Base-by-base conservation (phyloP, 2,113 vertebrate genomes). In the Gymnorhina tibicen region DNA sequence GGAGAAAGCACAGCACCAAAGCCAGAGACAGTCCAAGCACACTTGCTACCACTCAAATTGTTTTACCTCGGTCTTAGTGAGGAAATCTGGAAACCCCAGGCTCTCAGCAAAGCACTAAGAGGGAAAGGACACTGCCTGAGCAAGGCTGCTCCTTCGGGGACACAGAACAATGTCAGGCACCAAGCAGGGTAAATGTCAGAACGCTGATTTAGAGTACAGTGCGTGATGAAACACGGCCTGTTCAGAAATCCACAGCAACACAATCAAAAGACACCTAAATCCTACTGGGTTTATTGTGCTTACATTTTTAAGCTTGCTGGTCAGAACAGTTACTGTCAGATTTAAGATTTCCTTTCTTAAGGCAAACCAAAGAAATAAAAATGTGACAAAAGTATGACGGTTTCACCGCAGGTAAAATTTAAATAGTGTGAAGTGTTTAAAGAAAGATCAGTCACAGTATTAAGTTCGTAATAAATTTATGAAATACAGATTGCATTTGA, bases 1-100 rank as follows among this genome's bases (percentile, higher is more conserved):
- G 47, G 35, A 66, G 52, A 53, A 91, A 78, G 44, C 33, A 47
- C 47, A 88, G 53, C 58, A 68, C 19, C 44, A 53, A 39, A 58
- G 46, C 17, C 18, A 30, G 16, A 26, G 47, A 9, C 39, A 55
- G 23, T 6, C 18, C 59, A n/a, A 47, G 41, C 1, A 1, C 20
- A 6, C 49, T 3, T 69, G 41, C 26, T 46, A 58, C 10, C 50
- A 30, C 46, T 28, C n/a, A 17, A 18, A 50, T 9, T 3, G 12
- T 22, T 79, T 37, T 28, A 47, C 23, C 28, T 13, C 2, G 0
- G 13, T 44, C 64, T 76, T 30, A 44, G 0, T 0, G 5, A 32
- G 22, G 28, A 66, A 58, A 74, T 37, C 18, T 16, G 39, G 27
- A 75, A 78, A 78, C 1, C 5, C 14, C 6, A 63, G 22, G 35